A percentile compares a stretch with the other conserved stretches of the same genome.
Evolutionary conservation across 2,888 invertebrate species (phyloP).

Genomic region (Choreutis nemorana): DNA sequence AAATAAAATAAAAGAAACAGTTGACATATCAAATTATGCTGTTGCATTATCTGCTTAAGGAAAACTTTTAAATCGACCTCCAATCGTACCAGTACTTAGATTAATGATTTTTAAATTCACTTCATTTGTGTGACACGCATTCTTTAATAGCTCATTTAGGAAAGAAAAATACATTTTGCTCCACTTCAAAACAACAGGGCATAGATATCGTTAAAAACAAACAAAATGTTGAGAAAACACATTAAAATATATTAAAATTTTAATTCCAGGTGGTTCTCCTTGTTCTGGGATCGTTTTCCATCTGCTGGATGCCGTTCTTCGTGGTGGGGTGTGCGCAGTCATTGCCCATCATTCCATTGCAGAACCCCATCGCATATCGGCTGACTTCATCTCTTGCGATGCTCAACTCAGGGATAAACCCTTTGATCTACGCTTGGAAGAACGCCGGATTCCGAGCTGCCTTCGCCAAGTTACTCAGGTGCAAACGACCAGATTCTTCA

Average conservation of each 20-base stretch:
- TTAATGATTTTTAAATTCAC: no score
- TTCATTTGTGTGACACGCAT: no score
- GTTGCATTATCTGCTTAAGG: no score
- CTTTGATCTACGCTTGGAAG: conserved; percentile 87
- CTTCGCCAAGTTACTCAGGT: conserved; percentile 72
- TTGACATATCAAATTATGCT: no score
- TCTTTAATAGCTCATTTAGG: no score
- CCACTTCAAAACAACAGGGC: background rate
- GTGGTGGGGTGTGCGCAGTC: conserved; percentile 71
- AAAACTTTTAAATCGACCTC: no score
- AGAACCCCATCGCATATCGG: conserved; percentile 68
- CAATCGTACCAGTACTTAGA: no score
- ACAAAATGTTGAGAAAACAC: no score
- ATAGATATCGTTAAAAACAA: no score
- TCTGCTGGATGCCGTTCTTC: conserved; percentile 85
- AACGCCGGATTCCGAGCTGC: conserved; percentile 79
- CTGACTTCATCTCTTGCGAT: conserved; percentile 76
- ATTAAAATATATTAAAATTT: no score
- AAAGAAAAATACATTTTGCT: no score
- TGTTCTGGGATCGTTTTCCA: conserved; percentile 80
- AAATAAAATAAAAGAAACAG: no score
- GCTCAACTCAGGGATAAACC: conserved; percentile 83
- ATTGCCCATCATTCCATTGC: conserved; percentile 53
- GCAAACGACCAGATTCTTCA: conserved; percentile 69
- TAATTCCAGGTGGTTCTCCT: conserved; percentile 75